Evolutionary conservation across 2,888 invertebrate species (phyloP).

Genomic region (Thereva nobilitata): DNA sequence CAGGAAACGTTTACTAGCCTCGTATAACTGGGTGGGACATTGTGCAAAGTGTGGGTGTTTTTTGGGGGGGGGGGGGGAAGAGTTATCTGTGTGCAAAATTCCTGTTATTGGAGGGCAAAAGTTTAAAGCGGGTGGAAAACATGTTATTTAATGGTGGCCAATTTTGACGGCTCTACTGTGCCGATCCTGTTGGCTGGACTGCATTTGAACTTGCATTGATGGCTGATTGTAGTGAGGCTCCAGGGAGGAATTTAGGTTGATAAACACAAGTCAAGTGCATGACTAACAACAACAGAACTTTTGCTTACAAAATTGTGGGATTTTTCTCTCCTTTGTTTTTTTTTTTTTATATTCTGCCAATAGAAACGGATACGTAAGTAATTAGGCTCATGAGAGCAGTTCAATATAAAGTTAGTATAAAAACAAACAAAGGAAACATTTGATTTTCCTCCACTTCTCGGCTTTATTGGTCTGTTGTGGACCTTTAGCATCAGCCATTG

Average conservation of each 20-base stretch:
- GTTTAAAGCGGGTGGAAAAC: slow-evolving; percentile 24
- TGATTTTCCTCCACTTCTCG: too few species aligned
- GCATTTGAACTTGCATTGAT: slow-evolving; percentile 27
- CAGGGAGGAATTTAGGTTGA: slow-evolving; percentile 25
- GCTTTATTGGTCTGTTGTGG: too few species aligned
- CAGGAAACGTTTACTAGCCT: too few species aligned
- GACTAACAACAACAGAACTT: slow-evolving; percentile 17
- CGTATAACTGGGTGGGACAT: too few species aligned
- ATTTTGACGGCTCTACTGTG: slow-evolving; percentile 23
- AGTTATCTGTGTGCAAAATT: background rate
- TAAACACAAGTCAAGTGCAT: slow-evolving; percentile 23
- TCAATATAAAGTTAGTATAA: too few species aligned
- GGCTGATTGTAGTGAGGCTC: slow-evolving; percentile 3
- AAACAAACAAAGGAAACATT: too few species aligned
- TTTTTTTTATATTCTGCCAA: too few species aligned
- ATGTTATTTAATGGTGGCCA: slow-evolving; percentile 27
- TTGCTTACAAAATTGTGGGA: slow-evolving; percentile 18
- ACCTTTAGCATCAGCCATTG: too few species aligned
- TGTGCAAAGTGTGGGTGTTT: too few species aligned
- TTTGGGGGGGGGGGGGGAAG: background rate
- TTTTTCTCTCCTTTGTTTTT: background rate
- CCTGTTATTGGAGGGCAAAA: slow-evolving; percentile 10
- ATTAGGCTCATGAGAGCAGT: too few species aligned
- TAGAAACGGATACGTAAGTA: too few species aligned
- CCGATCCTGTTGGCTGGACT: slow-evolving; percentile 5